Base-by-base conservation (phyloP, 1,140 invertebrate genomes). In the Cotesia vestalis region DNA sequence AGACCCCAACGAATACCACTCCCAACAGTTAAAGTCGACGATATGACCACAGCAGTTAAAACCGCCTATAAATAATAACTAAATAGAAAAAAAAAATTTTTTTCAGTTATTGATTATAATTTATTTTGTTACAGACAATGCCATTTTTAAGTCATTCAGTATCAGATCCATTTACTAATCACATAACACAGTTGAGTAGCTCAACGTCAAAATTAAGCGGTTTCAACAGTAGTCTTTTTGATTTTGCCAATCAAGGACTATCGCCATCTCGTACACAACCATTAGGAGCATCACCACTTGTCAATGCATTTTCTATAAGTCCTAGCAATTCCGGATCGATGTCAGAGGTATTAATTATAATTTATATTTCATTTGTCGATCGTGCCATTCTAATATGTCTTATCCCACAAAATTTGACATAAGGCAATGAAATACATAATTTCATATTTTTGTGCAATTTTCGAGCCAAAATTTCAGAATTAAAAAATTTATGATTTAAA, bases 221-320 rank as follows among this genome's bases (percentile, higher is more conserved):
- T 78, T 90, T 88, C 72, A 91, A 90, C 81, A 90, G 88, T 77
- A 88, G 88, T 76, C 88, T 91, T 78, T 91, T 92, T 80, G 93
- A 94, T 78, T 91, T 92, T 80, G 85, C 88, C 66, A 88, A 87
- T 69, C 88, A 89, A 81, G 91, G 88, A 76, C 91, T 92, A 88
- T 93, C 92, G 36, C 92, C 92, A 11, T 86, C 85, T 9, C 78
- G 85, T 75, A 82, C 79, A 66, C 86, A 87, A 77, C 82, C 83
- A 73, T 80, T 86, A 53, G 82, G 83, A 72, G 83, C 85, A 75
- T 87, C 86, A 61, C 86, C 86, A 59, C 82, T 87, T 76, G 84
- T 88, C 69, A 90, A 88, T 81, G 89, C 87, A 78, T 93, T 91
- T 84, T 91, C 90, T 69, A 88, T 92, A 79, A 91, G 90, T 76